phyloP scores from a whole-genome alignment of 1,140 invertebrate genomes.

The Drosophila malerkotliana region DNA sequence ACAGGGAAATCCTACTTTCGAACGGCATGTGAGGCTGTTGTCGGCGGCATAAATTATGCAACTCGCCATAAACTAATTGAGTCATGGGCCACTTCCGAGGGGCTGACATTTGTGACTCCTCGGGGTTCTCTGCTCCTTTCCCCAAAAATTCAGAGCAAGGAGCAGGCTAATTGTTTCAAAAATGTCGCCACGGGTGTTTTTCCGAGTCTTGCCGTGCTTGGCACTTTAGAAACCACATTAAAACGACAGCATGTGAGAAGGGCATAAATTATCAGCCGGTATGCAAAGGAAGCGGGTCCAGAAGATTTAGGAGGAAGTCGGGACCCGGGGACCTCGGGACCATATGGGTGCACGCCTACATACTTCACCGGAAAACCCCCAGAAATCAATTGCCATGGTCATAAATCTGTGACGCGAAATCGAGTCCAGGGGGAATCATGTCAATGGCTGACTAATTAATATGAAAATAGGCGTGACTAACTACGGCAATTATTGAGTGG shows the following conservation, averaged over 20 bases:
- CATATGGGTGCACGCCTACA: constrained; percentile 74
- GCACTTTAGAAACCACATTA: constrained; percentile 80
- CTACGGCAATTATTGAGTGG: constrained; percentile 52
- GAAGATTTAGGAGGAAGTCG: constrained; percentile 68
- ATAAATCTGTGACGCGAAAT: constrained; percentile 62
- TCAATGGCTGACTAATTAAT: constrained; percentile 68
- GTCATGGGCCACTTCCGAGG: constrained; percentile 30
- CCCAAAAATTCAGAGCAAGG: constrained; percentile 23
- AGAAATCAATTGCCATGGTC: constrained; percentile 66
- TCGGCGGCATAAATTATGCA: constrained; percentile 64
- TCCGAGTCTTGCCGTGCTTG: constrained; percentile 37
- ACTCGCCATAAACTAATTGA: constrained; percentile 43
- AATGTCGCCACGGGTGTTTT: constrained; percentile 69
- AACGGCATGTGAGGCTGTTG: constrained; percentile 51
- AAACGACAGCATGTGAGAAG: constrained; percentile 81
- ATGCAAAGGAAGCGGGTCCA: constrained; percentile 52
- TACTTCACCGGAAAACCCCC: constrained; percentile 19
- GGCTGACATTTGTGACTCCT: constrained; percentile 40
- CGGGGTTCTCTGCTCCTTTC: constrained; percentile 7
- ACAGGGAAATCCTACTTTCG: constrained; percentile 18
- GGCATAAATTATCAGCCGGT: constrained; percentile 70
- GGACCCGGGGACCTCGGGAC: constrained; percentile 31
- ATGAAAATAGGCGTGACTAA: constrained; percentile 75
- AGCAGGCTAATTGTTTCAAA: constrained; percentile 71
- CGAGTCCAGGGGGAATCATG: constrained; percentile 26